Percentiles rank a stretch among this genome's conserved stretches.
Conservation (phyloP, 2,888 invertebrate species). For the Drosophila meridiana region DNA sequence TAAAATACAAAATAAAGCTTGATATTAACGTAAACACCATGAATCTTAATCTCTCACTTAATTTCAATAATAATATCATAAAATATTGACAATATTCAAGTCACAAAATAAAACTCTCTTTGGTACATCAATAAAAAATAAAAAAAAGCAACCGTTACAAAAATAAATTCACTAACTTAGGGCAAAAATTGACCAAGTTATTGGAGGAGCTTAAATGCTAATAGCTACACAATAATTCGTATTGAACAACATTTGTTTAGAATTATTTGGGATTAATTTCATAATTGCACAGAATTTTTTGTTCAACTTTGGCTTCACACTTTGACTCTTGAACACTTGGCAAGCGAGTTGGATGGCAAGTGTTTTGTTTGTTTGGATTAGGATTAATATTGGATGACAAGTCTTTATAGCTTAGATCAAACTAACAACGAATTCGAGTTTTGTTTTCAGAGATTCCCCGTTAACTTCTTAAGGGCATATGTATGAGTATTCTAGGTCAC, state of each 20-base stretch:
- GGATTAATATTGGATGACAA: conserved; percentile 32
- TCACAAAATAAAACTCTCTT: conserved; percentile 59
- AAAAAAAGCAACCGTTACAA: conserved; percentile 60
- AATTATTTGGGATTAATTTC: conserved; percentile 60
- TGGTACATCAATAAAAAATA: conserved; percentile 55
- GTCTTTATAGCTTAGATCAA: conserved; percentile 42
- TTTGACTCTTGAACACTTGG: conserved; percentile 64
- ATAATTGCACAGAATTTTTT: conserved; percentile 71
- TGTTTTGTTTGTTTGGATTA: conserved; percentile 36
- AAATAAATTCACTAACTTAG: conserved; percentile 45
- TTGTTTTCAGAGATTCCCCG: conserved; percentile 53
- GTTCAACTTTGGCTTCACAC: conserved; percentile 74
- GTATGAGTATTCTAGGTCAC: conserved; percentile 80
- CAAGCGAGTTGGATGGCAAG: conserved; percentile 66
- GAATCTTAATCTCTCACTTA: conserved; percentile 38
- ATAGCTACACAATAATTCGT: conserved; percentile 52
- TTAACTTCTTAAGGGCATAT: conserved; percentile 62
- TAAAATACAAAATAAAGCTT: conserved; percentile 67
- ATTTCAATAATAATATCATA: conserved; percentile 54
- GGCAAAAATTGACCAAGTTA: conserved; percentile 56
- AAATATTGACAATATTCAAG: conserved; percentile 37
- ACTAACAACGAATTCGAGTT: conserved; percentile 59
- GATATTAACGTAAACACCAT: conserved; percentile 62
- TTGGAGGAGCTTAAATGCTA: conserved; percentile 57
- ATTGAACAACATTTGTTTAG: conserved; percentile 70